Percentiles rank a stretch among this genome's conserved stretches.
phyloP scores from a whole-genome alignment of 2,888 invertebrate species.

The Trissonchulus latispiculum region DNA sequence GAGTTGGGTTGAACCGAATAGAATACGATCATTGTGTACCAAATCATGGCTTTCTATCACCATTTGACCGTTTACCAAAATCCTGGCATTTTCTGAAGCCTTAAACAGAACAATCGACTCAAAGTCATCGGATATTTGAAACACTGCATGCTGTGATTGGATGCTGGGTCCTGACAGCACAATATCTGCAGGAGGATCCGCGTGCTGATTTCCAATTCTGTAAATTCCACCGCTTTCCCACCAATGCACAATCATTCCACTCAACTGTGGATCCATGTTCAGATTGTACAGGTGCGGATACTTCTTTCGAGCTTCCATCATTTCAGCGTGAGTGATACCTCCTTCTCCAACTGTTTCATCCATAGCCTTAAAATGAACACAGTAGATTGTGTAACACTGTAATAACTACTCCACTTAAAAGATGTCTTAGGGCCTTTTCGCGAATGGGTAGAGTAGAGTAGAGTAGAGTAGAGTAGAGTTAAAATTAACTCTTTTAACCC shows the following conservation, averaged over 20 bases:
- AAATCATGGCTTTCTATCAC: constrained; percentile 45
- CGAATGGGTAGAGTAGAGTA: too few species aligned
- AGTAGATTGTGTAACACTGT: too few species aligned
- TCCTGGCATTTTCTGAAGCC: constrained; percentile 20
- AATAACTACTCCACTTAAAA: too few species aligned
- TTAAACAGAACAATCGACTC: constrained; percentile 1
- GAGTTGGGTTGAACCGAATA: constrained; percentile 51
- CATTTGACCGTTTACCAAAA: constrained; percentile 50
- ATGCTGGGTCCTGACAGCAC: constrained; percentile 47
- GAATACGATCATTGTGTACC: constrained; percentile 49
- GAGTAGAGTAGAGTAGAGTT: too few species aligned
- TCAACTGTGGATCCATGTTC: constrained; percentile 50
- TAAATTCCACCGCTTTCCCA: constrained; percentile 43
- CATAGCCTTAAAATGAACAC: too few species aligned
- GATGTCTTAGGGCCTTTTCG: too few species aligned
- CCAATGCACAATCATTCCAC: constrained; percentile 48
- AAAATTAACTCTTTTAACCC: too few species aligned
- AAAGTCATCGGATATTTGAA: not conserved
- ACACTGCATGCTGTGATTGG: constrained; percentile 17
- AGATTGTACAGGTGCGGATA: constrained; percentile 50
- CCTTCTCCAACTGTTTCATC: too few species aligned
- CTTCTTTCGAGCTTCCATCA: constrained; percentile 44
- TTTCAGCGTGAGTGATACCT: constrained; percentile 26
- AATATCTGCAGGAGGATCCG: constrained; percentile 44
- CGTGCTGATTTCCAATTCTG: constrained; percentile 43